phyloP scores from a whole-genome alignment of 2,888 invertebrate genomes.

The Pristionchus mayeri region DNA sequence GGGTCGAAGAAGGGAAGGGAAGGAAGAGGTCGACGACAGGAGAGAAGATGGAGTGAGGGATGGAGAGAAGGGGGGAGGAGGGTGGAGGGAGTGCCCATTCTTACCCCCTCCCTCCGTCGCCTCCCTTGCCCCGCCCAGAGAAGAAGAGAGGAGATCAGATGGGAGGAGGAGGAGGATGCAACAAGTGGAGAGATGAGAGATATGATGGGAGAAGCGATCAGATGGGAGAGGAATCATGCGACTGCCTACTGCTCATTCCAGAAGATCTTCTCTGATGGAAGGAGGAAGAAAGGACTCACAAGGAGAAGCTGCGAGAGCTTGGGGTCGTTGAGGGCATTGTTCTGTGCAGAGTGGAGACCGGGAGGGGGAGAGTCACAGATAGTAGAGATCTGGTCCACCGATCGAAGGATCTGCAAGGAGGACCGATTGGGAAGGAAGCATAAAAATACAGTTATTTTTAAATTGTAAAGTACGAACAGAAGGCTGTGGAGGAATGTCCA shows the following conservation, averaged over 20 bases:
- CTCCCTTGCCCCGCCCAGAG: slow-evolving; percentile 9
- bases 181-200: slow-evolving; percentile 14
- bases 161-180: slow-evolving; percentile 1
- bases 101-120: slow-evolving; percentile 20
- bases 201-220: neutral
- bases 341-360: slow-evolving; percentile 25
- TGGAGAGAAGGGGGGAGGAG: neutral
- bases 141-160: slow-evolving; percentile 23
- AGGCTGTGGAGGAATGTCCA: slow-evolving; percentile 5
- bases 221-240: too few species aligned
- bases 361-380: slow-evolving; percentile 48
- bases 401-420: slow-evolving; percentile 42
- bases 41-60: slow-evolving; percentile 40
- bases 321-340: slow-evolving; percentile 52
- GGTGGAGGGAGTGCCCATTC: slow-evolving; percentile 36
- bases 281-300: slow-evolving; percentile 52
- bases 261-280: neutral
- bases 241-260: too few species aligned
- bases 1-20: slow-evolving; percentile 13
- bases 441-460: too few species aligned
- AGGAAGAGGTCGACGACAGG: slow-evolving; percentile 30
- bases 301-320: slow-evolving; percentile 56
- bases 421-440: too few species aligned
- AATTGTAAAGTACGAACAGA: neutral
- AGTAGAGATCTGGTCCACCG: slow-evolving; percentile 50